Evolutionary conservation across 2,113 vertebrate species (phyloP), one percentile per base, ranked within the genome.

Genomic region (Antennarius striatus): DNA sequence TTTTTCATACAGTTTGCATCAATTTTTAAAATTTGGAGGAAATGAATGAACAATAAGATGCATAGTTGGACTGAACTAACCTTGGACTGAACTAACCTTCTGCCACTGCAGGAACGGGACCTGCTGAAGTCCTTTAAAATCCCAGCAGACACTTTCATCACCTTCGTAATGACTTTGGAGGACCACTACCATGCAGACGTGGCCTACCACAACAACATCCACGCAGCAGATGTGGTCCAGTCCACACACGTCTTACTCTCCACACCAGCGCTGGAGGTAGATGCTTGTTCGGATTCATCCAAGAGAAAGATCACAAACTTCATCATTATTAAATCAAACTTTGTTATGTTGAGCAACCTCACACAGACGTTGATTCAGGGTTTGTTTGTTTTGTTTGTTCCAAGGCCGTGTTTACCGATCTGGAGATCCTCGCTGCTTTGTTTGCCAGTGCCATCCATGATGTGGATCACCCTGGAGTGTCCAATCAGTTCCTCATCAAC

Each of bases 401-500:
- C 36, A 53, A 96, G 95, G 95, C 95, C 4, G 95, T 96, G 39
- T 96, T 96, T 87, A 97, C 95, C 0, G 96, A 97, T 69, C 87
- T 98, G 75, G 96, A 98, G 88, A 92, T 98, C 86, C 82, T 96
- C 71, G 95, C 96, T 2, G 95, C 95, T 39, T 92, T 98, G 83
- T 98, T 96, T 0, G 95, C 96, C 49, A 94, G 95, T 0, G 94
- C 95, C 61, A 96, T 98, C 84, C 96, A 98, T 1, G 96, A 98
- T 0, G 96, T 98, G 7, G 95, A 98, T 71, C 96, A 98, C 45
- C 96, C 96, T 0, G 96, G 96, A 0, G 95, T 98, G 45, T 97
- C 95, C 72, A 98, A 98, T 84, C 96, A 96, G 87, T 98, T 98
- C 73, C 95, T 97, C 86, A 96, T 98, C 84, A 98, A 95, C 90